phyloP scores from a whole-genome alignment of 2,797 vertebrate genomes.

The Gymnodraco acuticeps region DNA sequence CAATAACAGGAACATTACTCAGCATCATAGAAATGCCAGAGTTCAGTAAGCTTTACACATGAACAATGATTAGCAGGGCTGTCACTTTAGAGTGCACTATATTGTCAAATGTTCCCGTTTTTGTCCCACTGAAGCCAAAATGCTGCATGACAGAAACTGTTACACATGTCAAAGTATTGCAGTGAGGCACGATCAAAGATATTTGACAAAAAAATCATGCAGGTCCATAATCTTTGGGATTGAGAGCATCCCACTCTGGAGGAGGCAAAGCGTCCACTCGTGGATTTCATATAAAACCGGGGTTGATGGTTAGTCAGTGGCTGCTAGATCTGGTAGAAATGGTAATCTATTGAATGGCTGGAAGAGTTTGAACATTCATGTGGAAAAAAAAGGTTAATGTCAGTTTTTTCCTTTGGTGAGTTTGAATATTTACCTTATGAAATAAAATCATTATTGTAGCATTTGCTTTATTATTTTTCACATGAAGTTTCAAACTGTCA shows the following conservation, averaged over 20 bases:
- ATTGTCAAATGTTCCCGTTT: constrained; percentile 12
- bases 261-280: constrained; percentile 27
- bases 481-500: no score
- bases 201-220: constrained; percentile 39
- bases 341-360: no score
- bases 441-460: no score
- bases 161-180: constrained; percentile 24
- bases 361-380: no score
- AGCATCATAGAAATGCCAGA: constrained; percentile 25
- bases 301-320: no score
- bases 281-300: constrained; percentile 3
- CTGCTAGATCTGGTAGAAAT: no score
- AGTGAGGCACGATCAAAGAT: constrained; percentile 14
- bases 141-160: constrained; percentile 25
- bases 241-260: constrained; percentile 28
- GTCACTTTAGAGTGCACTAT: constrained; percentile 8
- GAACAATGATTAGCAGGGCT: constrained; percentile 2
- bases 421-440: no score
- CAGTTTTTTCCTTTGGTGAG: no score
- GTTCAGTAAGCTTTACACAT: not conserved
- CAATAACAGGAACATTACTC: constrained; percentile 37
- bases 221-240: constrained; percentile 71
- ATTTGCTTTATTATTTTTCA: no score
- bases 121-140: constrained; percentile 18
- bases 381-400: no score